Evolutionary conservation across 1,140 invertebrate species (phyloP), one percentile per base, ranked within the genome.

Genomic region (Leptinotarsa lineolata): DNA sequence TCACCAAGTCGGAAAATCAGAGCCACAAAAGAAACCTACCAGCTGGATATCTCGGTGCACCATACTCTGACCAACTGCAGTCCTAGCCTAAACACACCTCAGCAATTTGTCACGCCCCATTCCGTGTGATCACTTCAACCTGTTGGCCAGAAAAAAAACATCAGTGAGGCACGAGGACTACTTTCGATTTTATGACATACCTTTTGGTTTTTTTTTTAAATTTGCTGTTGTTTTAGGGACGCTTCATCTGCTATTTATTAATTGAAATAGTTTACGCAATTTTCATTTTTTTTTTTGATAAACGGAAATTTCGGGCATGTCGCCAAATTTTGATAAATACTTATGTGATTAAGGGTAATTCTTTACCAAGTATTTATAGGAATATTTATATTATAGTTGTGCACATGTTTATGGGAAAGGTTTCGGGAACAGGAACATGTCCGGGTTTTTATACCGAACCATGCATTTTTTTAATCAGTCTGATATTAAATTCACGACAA

Each of bases 31-130:
- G 85, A 93, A 93, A 85, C 90, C 91, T 70, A 87, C 89, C 77
- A 91, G 89, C 83, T 92, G 91, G 91, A 86, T 92, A 78, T 88
- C 91, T 39, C 88, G 91, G 83, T 93, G 92, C 88, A 88, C 88
- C 82, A 83, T 92, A 85, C 91, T 93, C 86, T 93, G 92, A 93
- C 91, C 89, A 86, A 78, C 74, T 79, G 74, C 20, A 11, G 64
- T 18, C 13, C 30, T 66, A 39, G 22, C 39, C 39, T 39, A 66
- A 66, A 66, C 13, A 3, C 44, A 13, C 39, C 18, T 13, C 67
- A 54, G 12, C 18, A 45, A 45, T 45, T 68, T 13, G 16, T 68
- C 46, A 21, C 20, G 46, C 3, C 13, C 67, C 48, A 45, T 46
- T 22, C 48, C 48, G 48, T 15, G 48, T 54, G n/a, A 54, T 54